Evolutionary conservation across 2,113 vertebrate genomes (phyloP).

Genomic region (Rutilus rutilus): DNA sequence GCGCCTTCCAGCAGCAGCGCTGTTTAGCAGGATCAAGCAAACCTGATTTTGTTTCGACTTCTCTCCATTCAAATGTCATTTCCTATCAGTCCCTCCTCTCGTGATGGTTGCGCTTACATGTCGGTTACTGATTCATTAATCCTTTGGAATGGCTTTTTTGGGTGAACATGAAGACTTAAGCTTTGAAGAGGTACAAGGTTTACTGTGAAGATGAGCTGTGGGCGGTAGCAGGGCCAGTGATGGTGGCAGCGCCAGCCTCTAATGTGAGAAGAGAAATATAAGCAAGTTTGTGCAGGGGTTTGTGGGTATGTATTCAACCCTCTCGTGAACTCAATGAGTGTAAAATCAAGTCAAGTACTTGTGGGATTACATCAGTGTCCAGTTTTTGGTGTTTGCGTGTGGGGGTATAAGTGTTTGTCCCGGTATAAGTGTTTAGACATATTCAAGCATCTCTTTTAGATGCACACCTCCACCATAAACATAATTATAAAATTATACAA

Average conservation of each 20-base stretch:
- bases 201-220: slow-evolving; percentile 75
- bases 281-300: slow-evolving; percentile 57
- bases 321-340: slow-evolving; percentile 70
- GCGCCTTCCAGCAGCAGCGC: slow-evolving; percentile 69
- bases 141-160: slow-evolving; percentile 77
- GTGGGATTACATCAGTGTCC: slow-evolving; percentile 60
- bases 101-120: slow-evolving; percentile 70
- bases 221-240: slow-evolving; percentile 52
- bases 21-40: slow-evolving; percentile 75
- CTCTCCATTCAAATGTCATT: slow-evolving; percentile 73
- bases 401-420: slow-evolving; percentile 54
- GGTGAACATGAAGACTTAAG: slow-evolving; percentile 72
- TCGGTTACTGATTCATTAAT: slow-evolving; percentile 69
- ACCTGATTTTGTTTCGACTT: slow-evolving; percentile 78
- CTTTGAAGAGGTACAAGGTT: slow-evolving; percentile 77
- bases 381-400: slow-evolving; percentile 58
- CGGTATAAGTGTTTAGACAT: slow-evolving; percentile 28
- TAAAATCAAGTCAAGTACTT: slow-evolving; percentile 64
- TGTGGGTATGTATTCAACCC: slow-evolving; percentile 64
- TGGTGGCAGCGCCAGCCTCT: slow-evolving; percentile 31
- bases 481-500: not conserved
- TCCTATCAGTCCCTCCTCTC: slow-evolving; percentile 66
- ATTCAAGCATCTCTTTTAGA: slow-evolving; percentile 1
- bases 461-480: not conserved
- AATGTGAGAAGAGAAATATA: slow-evolving; percentile 62